Evolutionary conservation across 2,888 invertebrate species (phyloP), one percentile per base, ranked within the genome.

Genomic region (Caenorhabditis sp.): DNA sequence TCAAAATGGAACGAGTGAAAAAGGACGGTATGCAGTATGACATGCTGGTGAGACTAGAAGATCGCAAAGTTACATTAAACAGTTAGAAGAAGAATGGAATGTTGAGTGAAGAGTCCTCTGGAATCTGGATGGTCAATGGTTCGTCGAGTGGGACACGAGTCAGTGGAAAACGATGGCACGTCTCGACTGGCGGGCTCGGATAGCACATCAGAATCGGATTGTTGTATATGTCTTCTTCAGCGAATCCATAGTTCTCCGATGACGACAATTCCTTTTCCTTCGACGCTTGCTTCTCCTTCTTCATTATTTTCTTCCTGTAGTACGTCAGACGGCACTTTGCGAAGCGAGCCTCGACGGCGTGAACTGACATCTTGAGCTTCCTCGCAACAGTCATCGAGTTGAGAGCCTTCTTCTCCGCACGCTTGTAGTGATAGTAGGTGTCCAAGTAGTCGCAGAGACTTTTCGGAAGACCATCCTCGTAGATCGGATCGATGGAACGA

Each of bases 101-200:
- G 16, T 61, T 24, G 6, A 14, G 0, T 16, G 58, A 35, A 12
- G 31, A 8, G 16, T 51, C 66, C 22, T 66, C 51, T 8, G 69
- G 68, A n/a, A 77, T 70, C n/a, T 54, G 26, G 22, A 77, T 54
- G n/a, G 54, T 28, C 1, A 77, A 51, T 7, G 69, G 77, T 22
- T 77, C 38, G 28, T 69, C 41, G 22, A 77, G 22, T n/a, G 77
- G 77, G 8, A 76, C 28, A 28, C 76, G 59, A n/a, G 66, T 22
- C 5, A 35, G 2, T 8, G 51, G 66, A 19, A 51, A 47, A 6
- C 35, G 35, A 22, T 51, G 14, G 7, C n/a, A 22, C 12, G 26
- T 26, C 14, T 26, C 26, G 54, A 54, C 19, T 35, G 35, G 49
- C 8, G 51, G 31, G 10, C 31, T 19, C 8, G 35, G 49, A 14